Conservation (phyloP, 2,797 vertebrate species). For the Valencia hispanica region DNA sequence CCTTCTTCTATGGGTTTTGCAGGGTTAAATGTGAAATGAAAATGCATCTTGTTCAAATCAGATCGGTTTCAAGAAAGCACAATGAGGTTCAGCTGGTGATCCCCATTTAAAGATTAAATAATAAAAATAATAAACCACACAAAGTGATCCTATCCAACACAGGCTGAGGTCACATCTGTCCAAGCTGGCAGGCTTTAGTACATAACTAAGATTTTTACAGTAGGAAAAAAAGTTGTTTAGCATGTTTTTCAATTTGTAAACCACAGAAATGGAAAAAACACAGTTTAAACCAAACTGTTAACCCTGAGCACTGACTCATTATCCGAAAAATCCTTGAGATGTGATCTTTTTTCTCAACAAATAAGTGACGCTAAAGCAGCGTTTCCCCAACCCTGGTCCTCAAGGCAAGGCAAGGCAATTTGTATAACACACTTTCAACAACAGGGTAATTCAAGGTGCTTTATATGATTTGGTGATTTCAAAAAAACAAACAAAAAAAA, state of each 20-base stretch:
- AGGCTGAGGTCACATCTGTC: slow-evolving; percentile 34
- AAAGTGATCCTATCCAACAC: slow-evolving; percentile 31
- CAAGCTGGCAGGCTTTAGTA: neutral
- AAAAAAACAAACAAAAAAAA: too few relatives aligned
- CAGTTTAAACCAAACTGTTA: slow-evolving; percentile 8
- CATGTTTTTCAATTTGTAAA: neutral
- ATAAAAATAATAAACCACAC: slow-evolving; percentile 19
- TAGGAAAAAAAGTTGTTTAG: neutral
- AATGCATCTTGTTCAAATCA: slow-evolving; percentile 20
- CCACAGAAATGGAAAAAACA: neutral
- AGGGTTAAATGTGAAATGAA: slow-evolving; percentile 39
- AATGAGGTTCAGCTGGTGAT: slow-evolving; percentile 15
- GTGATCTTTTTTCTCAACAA: neutral
- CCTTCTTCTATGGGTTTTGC: slow-evolving; percentile 13
- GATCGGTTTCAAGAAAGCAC: slow-evolving; percentile 13
- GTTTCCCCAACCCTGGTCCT: too few relatives aligned
- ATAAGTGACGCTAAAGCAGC: neutral
- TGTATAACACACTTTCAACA: too few relatives aligned
- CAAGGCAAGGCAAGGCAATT: too few relatives aligned
- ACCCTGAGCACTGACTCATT: neutral
- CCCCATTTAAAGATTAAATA: slow-evolving; percentile 30
- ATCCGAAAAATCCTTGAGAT: neutral
- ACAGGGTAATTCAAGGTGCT: too few relatives aligned
- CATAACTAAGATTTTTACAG: slow-evolving; percentile 5
- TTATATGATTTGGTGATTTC: too few relatives aligned